Conservation (phyloP, 2,888 invertebrate genomes). For the Balanococcus diminutus region DNA sequence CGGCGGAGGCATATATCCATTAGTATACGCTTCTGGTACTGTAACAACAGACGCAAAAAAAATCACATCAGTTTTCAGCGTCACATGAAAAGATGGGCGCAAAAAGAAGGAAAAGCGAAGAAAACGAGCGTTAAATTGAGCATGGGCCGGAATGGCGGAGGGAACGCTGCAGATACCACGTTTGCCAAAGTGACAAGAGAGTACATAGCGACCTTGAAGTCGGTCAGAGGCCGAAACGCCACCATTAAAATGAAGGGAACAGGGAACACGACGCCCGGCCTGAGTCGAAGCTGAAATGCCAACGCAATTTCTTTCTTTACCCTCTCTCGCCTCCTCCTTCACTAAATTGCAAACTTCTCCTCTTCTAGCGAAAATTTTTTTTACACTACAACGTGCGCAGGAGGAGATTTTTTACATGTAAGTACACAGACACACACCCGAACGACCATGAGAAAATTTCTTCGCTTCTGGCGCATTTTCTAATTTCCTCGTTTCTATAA, state of each 20-base stretch:
- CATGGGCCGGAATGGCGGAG: neutral
- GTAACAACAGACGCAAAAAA: constrained; percentile 21
- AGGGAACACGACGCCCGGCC: neutral
- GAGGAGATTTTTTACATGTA: neutral
- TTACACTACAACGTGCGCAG: constrained; percentile 14
- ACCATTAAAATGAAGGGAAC: constrained; percentile 52
- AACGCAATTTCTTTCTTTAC: constrained; percentile 53
- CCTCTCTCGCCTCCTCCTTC: neutral
- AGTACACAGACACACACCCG: neutral
- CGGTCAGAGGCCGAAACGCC: constrained; percentile 53
- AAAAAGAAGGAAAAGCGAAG: constrained; percentile 23
- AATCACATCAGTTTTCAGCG: neutral
- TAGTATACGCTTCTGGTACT: constrained; percentile 56
- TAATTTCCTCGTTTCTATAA: neutral
- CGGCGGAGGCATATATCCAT: constrained; percentile 57
- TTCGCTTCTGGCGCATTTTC: constrained; percentile 6
- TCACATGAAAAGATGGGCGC: neutral
- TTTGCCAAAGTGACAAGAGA: constrained; percentile 24
- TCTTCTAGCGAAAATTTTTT: constrained; percentile 4
- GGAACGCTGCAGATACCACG: neutral
- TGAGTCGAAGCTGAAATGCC: constrained; percentile 50
- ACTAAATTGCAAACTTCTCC: neutral
- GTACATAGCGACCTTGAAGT: constrained; percentile 46
- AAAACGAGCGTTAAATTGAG: constrained; percentile 43
- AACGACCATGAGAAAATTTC: constrained; percentile 23